Base-by-base conservation (phyloP, 2,797 vertebrate genomes). In the Diceros bicornis region DNA sequence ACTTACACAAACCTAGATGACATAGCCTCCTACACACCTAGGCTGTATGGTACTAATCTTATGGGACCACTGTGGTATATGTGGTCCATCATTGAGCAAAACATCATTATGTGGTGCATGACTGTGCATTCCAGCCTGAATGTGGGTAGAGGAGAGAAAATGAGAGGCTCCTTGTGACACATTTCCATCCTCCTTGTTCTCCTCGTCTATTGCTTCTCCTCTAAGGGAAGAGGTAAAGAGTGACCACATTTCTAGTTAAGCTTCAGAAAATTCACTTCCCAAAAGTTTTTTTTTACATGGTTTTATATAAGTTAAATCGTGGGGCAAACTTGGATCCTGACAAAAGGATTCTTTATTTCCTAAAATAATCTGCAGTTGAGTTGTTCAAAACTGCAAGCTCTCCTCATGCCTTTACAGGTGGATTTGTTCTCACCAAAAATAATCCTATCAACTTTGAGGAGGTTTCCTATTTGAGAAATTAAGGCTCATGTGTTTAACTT, bases 261-360 rank as follows among this genome's bases (percentile, higher is more conserved):
- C 27, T 94, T 52, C 82, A 27, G 75, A 87, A 85, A 94, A 86
- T 27, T 14, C 23, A 57, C n/a, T 83, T 61, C 32, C 44, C 77
- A 77, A 50, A 23, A 23, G 11, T 4, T 79, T 34, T 50, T 81
- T 81, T 61, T 25, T 52, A 89, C 1, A 16, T 13, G 16, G 50
- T 77, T 87, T 88, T 64, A 50, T 85, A 91, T 50, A 89, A 90
- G 18, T 57, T 77, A 91, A 88, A 88, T 86, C 27, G 78, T 7
- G 32, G 18, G 23, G n/a, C 12, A 47, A 85, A 77, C 47, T 66
- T 55, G 89, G 55, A 18, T 96, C 50, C 59, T 64, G 29, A 74
- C 34, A 50, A 61, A 89, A 72, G 47, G 32, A 55, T 66, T 91
- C 14, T 68, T 86, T 34, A 34, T 47, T 83, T 71, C 62, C 61